Conservation (phyloP, 2,888 invertebrate species). For the Drosophila mulleri region DNA sequence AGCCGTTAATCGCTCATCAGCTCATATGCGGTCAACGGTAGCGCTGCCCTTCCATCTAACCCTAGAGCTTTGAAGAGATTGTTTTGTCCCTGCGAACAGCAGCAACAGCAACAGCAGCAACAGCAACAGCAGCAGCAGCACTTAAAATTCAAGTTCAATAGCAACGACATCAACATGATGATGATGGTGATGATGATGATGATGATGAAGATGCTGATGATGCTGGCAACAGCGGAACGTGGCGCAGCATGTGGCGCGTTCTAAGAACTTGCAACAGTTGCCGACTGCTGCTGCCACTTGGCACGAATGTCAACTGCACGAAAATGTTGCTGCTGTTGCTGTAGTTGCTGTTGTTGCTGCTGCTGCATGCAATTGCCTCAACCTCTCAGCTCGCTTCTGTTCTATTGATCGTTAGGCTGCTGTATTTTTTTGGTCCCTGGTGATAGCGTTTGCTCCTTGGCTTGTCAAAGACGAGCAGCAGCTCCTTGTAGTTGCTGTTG, state of each 20-base stretch:
- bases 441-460: conserved; percentile 79
- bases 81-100: conserved; percentile 16
- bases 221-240: conserved; percentile 66
- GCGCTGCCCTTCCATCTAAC: conserved; percentile 42
- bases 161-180: conserved; percentile 37
- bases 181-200: conserved; percentile 14
- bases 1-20: background rate
- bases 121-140: conserved; percentile 24
- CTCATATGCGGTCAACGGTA: conserved; percentile 29
- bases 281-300: conserved; percentile 72
- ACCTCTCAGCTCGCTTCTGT: conserved; percentile 64
- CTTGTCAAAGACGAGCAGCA: conserved; percentile 74
- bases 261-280: conserved; percentile 79
- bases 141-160: conserved; percentile 80
- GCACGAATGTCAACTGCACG: conserved; percentile 80
- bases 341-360: conserved; percentile 29
- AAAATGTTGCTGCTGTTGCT: conserved; percentile 64
- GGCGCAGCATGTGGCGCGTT: conserved; percentile 79
- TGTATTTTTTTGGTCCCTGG: conserved; percentile 63
- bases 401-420: conserved; percentile 78
- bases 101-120: background rate
- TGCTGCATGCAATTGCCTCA: conserved; percentile 60
- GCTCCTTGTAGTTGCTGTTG: conserved; percentile 51
- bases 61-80: conserved; percentile 34
- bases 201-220: conserved; percentile 32